A percentile compares a stretch with the other conserved stretches of the same genome.
phyloP scores from a whole-genome alignment of 1,140 invertebrate genomes.

The Zaprionus capensis region DNA sequence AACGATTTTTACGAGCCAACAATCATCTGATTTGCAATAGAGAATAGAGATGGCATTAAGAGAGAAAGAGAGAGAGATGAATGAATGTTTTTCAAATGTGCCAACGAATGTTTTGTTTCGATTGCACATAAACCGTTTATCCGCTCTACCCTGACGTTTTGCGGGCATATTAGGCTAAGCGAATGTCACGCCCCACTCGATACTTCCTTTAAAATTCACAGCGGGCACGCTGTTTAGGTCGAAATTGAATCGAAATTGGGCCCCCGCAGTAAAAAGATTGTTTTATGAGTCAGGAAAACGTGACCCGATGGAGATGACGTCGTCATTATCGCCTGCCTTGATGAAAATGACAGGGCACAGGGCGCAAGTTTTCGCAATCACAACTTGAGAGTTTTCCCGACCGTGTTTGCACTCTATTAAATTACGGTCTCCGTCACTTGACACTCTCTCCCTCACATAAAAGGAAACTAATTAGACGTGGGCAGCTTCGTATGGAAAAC shows the following conservation, averaged over 20 bases:
- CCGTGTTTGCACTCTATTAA: conserved; percentile 61
- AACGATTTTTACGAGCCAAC: conserved; percentile 53
- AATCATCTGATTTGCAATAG: conserved; percentile 45
- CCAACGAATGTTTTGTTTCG: conserved; percentile 16
- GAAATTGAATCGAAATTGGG: conserved; percentile 11
- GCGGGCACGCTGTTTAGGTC: conserved; percentile 4
- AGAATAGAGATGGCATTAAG: conserved; percentile 1
- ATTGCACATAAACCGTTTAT: conserved; percentile 20
- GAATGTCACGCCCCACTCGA: background rate
- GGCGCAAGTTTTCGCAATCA: conserved; percentile 40
- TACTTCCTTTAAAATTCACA: conserved; percentile 17
- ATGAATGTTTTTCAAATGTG: conserved; percentile 31
- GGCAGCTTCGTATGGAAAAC: conserved; percentile 25
- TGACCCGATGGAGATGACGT: conserved; percentile 22
- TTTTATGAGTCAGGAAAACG: conserved; percentile 18
- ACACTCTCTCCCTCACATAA: conserved; percentile 24
- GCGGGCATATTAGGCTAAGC: conserved; percentile 10
- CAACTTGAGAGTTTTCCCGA: conserved; percentile 27
- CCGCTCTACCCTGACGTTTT: background rate
- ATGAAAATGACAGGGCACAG: conserved; percentile 17
- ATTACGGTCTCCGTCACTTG: conserved; percentile 48
- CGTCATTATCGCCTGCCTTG: conserved; percentile 2
- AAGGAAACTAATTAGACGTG: conserved; percentile 57
- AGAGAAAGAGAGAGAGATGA: conserved; percentile 12
- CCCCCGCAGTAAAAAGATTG: background rate